Percentiles rank a stretch among this genome's conserved stretches.
Evolutionary conservation across 2,888 invertebrate genomes (phyloP).

Genomic region (Netelia fuscicornis): DNA sequence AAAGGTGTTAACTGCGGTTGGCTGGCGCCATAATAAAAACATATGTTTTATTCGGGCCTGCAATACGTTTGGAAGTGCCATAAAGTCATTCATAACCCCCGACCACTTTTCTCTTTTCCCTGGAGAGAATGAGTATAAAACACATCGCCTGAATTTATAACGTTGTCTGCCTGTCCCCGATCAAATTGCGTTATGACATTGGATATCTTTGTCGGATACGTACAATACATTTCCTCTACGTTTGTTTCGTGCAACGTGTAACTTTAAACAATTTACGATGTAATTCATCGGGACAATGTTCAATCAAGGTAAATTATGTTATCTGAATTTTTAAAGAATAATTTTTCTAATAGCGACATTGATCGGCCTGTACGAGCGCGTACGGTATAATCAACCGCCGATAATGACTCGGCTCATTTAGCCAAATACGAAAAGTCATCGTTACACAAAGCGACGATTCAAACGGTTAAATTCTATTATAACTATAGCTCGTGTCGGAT

Average conservation of each 20-base stretch:
- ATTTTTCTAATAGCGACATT: constrained; percentile 20
- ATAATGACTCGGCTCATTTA: constrained; percentile 56
- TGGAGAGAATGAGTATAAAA: constrained; percentile 67
- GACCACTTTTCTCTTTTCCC: not conserved
- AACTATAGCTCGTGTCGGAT: constrained; percentile 29
- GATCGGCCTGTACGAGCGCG: constrained; percentile 29
- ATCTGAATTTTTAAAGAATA: constrained; percentile 30
- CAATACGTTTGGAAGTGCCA: constrained; percentile 67
- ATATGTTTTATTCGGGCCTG: constrained; percentile 72
- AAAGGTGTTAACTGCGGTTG: constrained; percentile 74
- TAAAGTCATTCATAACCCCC: constrained; percentile 74
- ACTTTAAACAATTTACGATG: constrained; percentile 51
- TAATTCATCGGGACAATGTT: constrained; percentile 57
- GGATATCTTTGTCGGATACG: constrained; percentile 23
- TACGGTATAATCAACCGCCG: constrained; percentile 26
- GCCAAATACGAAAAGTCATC: constrained; percentile 54
- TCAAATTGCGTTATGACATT: constrained; percentile 49
- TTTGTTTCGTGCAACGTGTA: not conserved
- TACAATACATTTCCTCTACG: not conserved
- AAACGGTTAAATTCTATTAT: constrained; percentile 22
- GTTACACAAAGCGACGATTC: constrained; percentile 56
- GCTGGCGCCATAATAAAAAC: constrained; percentile 76
- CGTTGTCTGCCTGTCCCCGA: constrained; percentile 64
- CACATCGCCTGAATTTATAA: constrained; percentile 69
- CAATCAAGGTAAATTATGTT: constrained; percentile 61